Base-by-base conservation (phyloP, 1,140 invertebrate genomes). In the Leptonema lineaticorne region DNA sequence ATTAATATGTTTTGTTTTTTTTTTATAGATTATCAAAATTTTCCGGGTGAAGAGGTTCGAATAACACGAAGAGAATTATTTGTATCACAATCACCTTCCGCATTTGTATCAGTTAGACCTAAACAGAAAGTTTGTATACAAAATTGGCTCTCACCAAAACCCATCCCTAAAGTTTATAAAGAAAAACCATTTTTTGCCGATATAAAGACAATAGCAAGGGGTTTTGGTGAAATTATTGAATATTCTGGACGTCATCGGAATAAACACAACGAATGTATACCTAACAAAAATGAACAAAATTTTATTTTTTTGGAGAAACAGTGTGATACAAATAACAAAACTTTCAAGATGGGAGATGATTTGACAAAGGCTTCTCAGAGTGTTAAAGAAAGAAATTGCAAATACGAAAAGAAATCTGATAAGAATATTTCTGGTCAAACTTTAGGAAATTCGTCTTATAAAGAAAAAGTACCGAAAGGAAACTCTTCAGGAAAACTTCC, bases 171-270 rank as follows among this genome's bases (percentile, higher is more conserved):
- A 53, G 29, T 71, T 53, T 63, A 67, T 11, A 56, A 28, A 53
- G 67, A 72, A 45, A 56, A 53, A 14, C 70, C 70, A 0, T 72
- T 72, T 58, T 72, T 72, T 33, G 71, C 69, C 41, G 71, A 72
- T 26, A 68, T 72, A 16, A 69, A 68, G 45, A 57, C 41, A 16
- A 69, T 72, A 11, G 71, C 71, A 3, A 60, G 71, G 9, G 65
- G 71, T 2, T 72, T 72, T 30, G 71, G 71, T 14, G 71, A 72
- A 16, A 72, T 72, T 27, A 50, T 72, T 18, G 71, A 72, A 28
- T 67, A 59, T 46, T 24, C 57, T 1, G 56, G 60, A 45, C 41
- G 16, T 27, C 37, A 63, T 16, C 46, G 37, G 50, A 46, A 57
- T n/a, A n/a, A 30, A 26, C 28, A 16, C 29, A 50, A 11, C 58